Conservation (phyloP, 1,140 invertebrate species). For the Lepidurus couesii region DNA sequence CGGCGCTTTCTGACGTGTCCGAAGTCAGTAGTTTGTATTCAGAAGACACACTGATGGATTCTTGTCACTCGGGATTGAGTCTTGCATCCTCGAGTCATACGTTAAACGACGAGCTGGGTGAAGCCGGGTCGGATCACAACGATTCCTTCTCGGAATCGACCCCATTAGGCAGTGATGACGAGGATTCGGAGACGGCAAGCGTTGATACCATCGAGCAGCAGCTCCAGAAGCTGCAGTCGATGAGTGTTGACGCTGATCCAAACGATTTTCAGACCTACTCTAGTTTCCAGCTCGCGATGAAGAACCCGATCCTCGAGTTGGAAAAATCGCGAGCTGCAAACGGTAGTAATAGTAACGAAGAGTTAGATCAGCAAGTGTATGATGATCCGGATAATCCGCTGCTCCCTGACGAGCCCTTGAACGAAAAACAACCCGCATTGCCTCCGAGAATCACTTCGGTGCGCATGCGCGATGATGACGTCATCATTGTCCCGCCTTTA, state of each 20-base stretch:
- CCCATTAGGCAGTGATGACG: conserved; percentile 24
- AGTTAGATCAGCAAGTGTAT: conserved; percentile 29
- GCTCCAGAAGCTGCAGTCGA: conserved; percentile 30
- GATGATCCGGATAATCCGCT: conserved; percentile 32
- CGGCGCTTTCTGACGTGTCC: conserved; percentile 31
- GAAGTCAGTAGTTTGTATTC: conserved; percentile 27
- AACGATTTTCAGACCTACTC: conserved; percentile 71
- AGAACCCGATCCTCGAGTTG: conserved; percentile 58
- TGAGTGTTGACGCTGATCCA: conserved; percentile 31
- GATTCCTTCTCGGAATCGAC: conserved; percentile 24
- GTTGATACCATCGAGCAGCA: conserved; percentile 33
- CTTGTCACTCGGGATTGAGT: conserved; percentile 23
- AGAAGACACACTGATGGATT: conserved; percentile 28
- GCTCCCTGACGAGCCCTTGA: conserved; percentile 19
- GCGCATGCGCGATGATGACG: conserved; percentile 19
- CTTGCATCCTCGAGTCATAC: conserved; percentile 30
- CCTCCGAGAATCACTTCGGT: conserved; percentile 33
- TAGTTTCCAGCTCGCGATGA: conserved; percentile 76
- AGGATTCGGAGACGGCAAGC: conserved; percentile 30
- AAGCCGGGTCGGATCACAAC: neutral
- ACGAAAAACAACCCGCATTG: conserved; percentile 23
- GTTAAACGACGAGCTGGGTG: conserved; percentile 30
- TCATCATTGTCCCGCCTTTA: conserved; percentile 28
- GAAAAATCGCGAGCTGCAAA: conserved; percentile 5
- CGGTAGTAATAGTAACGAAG: neutral